phyloP scores from a whole-genome alignment of 2,888 invertebrate genomes.

The Drosophila rubida region DNA sequence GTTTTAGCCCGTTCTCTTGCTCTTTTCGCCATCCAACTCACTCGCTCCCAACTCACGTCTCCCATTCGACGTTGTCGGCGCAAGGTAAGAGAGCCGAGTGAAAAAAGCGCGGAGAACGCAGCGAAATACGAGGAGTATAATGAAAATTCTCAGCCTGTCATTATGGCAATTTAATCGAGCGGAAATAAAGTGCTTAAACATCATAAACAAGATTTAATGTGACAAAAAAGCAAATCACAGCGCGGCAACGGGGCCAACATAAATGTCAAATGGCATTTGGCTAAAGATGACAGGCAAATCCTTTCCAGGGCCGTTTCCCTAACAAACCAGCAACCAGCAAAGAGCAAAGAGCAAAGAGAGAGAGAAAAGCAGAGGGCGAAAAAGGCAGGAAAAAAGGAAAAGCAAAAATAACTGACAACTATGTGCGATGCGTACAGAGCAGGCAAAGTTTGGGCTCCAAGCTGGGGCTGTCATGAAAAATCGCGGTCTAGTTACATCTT shows the following conservation, averaged over 20 bases:
- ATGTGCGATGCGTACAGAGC: constrained; percentile 12
- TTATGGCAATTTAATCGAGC: constrained; percentile 80
- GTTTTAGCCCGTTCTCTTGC: constrained; percentile 37
- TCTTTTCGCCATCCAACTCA: background rate
- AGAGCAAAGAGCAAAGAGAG: background rate
- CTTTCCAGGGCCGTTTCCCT: constrained; percentile 24
- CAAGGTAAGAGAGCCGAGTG: no score
- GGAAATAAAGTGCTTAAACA: constrained; percentile 78
- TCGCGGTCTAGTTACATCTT: constrained; percentile 69
- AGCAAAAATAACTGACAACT: constrained; percentile 21
- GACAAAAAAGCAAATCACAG: constrained; percentile 77
- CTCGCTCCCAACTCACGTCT: background rate
- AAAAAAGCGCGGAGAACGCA: no score
- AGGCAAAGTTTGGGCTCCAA: background rate
- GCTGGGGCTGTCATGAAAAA: constrained; percentile 47
- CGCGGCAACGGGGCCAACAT: constrained; percentile 44
- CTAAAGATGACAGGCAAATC: constrained; percentile 62
- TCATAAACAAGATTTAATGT: constrained; percentile 78
- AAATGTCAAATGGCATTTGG: constrained; percentile 74
- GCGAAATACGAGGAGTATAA: constrained; percentile 23
- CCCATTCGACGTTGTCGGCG: no score
- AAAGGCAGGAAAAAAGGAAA: no score
- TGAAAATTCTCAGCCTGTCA: constrained; percentile 59
- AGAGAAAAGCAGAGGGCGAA: background rate
- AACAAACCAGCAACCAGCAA: background rate